These are phyloP conservation scores for Nomada hirtipes DNA, from an alignment of 2,888 invertebrate species.

Conservation along the genomic window DNA sequence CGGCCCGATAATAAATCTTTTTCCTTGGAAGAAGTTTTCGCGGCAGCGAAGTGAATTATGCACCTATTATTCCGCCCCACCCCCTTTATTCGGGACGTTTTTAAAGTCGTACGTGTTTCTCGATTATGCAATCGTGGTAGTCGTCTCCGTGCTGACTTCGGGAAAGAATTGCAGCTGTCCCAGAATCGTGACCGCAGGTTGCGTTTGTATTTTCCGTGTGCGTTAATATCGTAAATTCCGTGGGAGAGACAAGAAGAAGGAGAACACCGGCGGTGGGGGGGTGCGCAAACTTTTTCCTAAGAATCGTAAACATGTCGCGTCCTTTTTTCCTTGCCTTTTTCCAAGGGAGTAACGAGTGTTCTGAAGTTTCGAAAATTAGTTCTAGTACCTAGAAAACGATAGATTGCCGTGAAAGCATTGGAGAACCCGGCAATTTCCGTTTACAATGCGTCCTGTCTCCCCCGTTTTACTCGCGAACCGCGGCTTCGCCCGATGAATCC, in stretches of 20 bases:
- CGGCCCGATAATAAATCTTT: constrained; percentile 35
- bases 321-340: background rate
- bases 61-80: constrained; percentile 23
- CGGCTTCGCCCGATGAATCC: too few relatives aligned
- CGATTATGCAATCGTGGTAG: constrained; percentile 34
- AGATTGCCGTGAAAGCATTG: constrained; percentile 47
- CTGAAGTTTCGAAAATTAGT: constrained; percentile 60
- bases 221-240: constrained; percentile 55
- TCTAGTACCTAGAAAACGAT: constrained; percentile 47
- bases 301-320: constrained; percentile 45
- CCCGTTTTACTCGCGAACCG: background rate
- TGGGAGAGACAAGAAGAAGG: background rate
- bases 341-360: constrained; percentile 11
- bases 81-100: constrained; percentile 20
- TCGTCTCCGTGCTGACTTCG: background rate
- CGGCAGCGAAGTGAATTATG: constrained; percentile 29
- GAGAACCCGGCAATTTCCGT: constrained; percentile 51
- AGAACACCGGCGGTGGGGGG: background rate
- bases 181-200: background rate
- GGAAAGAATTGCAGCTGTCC: constrained; percentile 21
- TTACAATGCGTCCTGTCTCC: constrained; percentile 20
- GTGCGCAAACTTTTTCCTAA: constrained; percentile 28
- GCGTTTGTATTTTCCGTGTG: constrained; percentile 31
- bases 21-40: constrained; percentile 11
- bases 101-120: constrained; percentile 28